Conservation (phyloP, 2,797 vertebrate genomes). For the Gallinago solitaria region DNA sequence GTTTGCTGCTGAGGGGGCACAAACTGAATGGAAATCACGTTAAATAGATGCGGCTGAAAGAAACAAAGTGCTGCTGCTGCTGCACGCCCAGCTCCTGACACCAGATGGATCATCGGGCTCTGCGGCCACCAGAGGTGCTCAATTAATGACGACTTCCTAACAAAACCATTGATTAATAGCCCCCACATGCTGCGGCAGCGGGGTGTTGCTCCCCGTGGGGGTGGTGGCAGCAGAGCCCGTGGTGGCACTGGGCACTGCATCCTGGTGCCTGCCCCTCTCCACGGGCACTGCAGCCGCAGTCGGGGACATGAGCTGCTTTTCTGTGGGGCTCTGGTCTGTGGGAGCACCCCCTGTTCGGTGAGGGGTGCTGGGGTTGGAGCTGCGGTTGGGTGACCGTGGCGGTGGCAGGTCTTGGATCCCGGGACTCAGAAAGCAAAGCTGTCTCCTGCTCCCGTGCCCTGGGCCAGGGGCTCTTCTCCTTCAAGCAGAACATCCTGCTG, state of each 20-base stretch:
- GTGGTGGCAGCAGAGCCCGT: not conserved
- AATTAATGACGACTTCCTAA: not conserved
- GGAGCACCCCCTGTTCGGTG: not conserved
- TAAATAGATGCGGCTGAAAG: not conserved
- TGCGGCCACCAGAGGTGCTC: not conserved
- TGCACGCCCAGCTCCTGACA: not conserved
- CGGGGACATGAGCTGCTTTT: not conserved
- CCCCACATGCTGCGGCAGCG: not conserved
- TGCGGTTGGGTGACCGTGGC: fast-evolving
- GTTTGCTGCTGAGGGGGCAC: conserved; percentile 49
- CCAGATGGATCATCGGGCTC: not conserved
- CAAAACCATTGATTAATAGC: not conserved
- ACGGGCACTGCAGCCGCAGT: fast-evolving
- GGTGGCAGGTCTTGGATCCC: not conserved
- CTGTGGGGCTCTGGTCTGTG: fast-evolving
- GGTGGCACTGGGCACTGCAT: not conserved
- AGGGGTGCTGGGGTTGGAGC: not conserved
- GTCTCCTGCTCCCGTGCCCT: not conserved
- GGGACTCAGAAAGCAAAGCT: not conserved
- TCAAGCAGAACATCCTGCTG: not conserved
- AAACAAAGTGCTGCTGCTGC: not conserved
- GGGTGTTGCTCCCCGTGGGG: not conserved
- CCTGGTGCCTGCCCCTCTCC: not conserved
- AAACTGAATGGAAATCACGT: not conserved
- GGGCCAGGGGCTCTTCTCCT: not conserved